Evolutionary conservation across 1,140 invertebrate species (phyloP).

Genomic region (Melanaphis sacchari): DNA sequence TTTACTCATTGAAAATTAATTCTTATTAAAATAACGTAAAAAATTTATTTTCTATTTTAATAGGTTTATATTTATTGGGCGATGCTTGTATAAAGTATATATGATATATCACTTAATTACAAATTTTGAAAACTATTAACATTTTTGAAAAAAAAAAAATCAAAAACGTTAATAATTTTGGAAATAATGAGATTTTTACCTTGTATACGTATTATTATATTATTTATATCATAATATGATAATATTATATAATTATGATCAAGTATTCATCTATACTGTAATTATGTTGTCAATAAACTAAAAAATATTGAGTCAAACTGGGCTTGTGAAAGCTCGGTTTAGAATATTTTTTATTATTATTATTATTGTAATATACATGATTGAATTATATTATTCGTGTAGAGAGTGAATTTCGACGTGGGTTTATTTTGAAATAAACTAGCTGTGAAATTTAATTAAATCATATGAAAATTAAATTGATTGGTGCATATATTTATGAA

Average conservation of each 20-base stretch:
- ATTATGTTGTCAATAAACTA: conserved; percentile 3
- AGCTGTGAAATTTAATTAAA: conserved; percentile 33
- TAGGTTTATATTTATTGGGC: not conserved
- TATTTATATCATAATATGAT: not conserved
- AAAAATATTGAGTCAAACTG: not conserved
- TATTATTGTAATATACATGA: not conserved
- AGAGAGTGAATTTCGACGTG: not conserved
- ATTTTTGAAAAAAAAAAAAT: not conserved
- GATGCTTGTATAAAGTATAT: too few species aligned
- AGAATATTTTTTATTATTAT: not conserved
- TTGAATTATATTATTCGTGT: not conserved
- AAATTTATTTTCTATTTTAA: not conserved
- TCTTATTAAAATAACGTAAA: too few species aligned
- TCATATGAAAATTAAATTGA: not conserved
- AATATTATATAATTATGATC: not conserved
- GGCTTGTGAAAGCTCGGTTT: not conserved
- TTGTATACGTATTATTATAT: not conserved
- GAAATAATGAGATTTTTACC: not conserved
- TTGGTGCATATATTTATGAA: not conserved
- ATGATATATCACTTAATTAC: too few species aligned
- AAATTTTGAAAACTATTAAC: too few species aligned
- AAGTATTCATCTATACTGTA: not conserved
- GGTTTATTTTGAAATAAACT: conserved; percentile 23
- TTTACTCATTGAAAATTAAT: not conserved
- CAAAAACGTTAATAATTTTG: not conserved